Evolutionary conservation across 30 jellyfish, hydroid and myxozoan species (phyloP), one percentile per base, ranked within the genome.

Genomic region (Cassiopea xamachana): DNA sequence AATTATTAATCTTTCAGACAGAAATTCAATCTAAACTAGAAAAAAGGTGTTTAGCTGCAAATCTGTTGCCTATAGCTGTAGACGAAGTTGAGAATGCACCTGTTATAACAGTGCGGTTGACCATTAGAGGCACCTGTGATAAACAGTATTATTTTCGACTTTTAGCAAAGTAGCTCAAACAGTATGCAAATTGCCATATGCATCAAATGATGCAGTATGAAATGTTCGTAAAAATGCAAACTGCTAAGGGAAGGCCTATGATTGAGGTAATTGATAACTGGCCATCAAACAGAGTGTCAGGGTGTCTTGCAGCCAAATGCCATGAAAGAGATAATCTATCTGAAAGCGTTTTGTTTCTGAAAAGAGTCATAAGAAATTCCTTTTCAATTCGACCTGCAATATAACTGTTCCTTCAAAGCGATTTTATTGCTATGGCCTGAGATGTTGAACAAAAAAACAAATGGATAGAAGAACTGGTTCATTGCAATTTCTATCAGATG

Each of bases 401-500:
- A 19, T 71, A 71, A 2, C 58, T 14, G 43, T 64, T 64, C 19
- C 74, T 64, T 64, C 74, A 64, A 64, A 64, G 74, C 74, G 55
- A 71, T 18, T 71, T 19, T 12, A 71, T 64, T 71, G 55, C 39
- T 39, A 17, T 16, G 10, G 58, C 51, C 6, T 71, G 27, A 71
- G 80, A 19, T 55, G 2, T 7, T 14, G 27, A 71, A 71, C 80
- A 7, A 7, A 7, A 55, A 18, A 43, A 14, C 7, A 1, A 16
- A 3, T n/a, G 80, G 27, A 3, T 1, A 71, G n/a, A 16, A 10
- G 15, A 71, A 55, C 2, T 71, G 39, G 4, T 71, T 71, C 80
- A 71, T 12, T 71, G 27, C n/a, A 71, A 7, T 64, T 64, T 64
- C 74, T 64, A 75, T 75, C 69, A 46, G 84, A 75, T 75, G 84